Evolutionary conservation across 2,888 invertebrate species (phyloP), one percentile per base, ranked within the genome.

Genomic region (Andrena bucephala): DNA sequence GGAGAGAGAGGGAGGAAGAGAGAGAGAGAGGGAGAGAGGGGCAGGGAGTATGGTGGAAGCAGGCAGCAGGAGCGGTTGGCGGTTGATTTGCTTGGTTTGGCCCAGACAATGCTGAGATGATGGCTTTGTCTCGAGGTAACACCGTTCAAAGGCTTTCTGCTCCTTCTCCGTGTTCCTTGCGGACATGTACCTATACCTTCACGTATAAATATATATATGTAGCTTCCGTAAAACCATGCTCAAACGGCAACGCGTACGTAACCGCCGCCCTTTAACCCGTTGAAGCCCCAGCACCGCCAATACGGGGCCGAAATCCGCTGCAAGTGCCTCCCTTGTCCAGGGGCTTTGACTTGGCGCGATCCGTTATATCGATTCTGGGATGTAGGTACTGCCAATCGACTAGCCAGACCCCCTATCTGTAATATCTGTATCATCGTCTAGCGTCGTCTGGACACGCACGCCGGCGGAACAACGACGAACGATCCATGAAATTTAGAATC

Each of bases 51-150:
- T 16, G 77, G 76, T 74, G 68, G 67, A 77, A 74, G 81, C 67
- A 78, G 75, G 77, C 74, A 80, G 82, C 77, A 81, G 66, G 78
- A 75, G 75, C 84, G 85, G 87, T 89, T 89, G 91, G 90, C 84
- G 90, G 92, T 92, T 91, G 93, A 92, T 92, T 92, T 92, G 91
- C 91, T 92, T 90, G 91, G 91, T 91, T 93, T 91, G 90, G 85
- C 77, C 77, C 85, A 92, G 91, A 93, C 92, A 93, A 92, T 93
- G 90, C 90, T 86, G 86, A 90, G 91, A 90, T 89, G 90, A 90
- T 90, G 91, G 92, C 92, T 92, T 93, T 93, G 93, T 92, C 92
- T 92, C 90, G 89, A 86, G 89, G 91, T 91, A 91, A 91, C 89
- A 88, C 88, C 90, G 90, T 89, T 91, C 92, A 90, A 91, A 90